phyloP scores from a whole-genome alignment of 2,113 vertebrate species.

The Hucho hucho region DNA sequence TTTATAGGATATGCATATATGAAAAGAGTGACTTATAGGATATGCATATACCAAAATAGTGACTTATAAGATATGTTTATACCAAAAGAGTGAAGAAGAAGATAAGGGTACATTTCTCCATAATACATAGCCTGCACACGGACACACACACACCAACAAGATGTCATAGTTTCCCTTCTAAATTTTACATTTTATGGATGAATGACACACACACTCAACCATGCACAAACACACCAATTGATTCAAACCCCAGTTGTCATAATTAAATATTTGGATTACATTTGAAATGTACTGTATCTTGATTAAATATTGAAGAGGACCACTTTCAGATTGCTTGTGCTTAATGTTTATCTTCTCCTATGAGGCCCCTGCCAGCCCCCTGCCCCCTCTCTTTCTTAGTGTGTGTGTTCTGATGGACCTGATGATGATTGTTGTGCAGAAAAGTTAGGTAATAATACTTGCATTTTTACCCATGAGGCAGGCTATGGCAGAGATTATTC shows the following conservation, averaged over 20 bases:
- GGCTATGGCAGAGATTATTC: slow-evolving; percentile 1
- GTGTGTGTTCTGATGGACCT: not conserved
- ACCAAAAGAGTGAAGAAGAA: no score
- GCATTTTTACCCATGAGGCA: not conserved
- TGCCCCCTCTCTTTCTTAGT: slow-evolving; percentile 21
- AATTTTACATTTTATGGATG: not conserved
- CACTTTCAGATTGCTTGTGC: slow-evolving; percentile 60
- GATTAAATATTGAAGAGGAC: slow-evolving; percentile 71
- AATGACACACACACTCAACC: not conserved
- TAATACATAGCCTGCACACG: not conserved
- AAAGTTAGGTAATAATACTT: not conserved
- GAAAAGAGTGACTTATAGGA: no score
- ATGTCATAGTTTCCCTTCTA: no score
- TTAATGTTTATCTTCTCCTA: slow-evolving; percentile 69
- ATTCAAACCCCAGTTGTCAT: slow-evolving; percentile 60
- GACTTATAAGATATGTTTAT: no score
- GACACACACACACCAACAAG: not conserved
- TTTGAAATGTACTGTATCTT: slow-evolving; percentile 65
- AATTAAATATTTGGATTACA: slow-evolving; percentile 70
- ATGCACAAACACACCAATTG: not conserved
- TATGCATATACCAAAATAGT: no score
- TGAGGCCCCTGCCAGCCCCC: slow-evolving; percentile 52
- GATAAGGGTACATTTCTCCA: no score
- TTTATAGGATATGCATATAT: no score
- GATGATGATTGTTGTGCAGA: not conserved